Evolutionary conservation across 2,797 vertebrate genomes (phyloP).

Genomic region (Dryobates pubescens): DNA sequence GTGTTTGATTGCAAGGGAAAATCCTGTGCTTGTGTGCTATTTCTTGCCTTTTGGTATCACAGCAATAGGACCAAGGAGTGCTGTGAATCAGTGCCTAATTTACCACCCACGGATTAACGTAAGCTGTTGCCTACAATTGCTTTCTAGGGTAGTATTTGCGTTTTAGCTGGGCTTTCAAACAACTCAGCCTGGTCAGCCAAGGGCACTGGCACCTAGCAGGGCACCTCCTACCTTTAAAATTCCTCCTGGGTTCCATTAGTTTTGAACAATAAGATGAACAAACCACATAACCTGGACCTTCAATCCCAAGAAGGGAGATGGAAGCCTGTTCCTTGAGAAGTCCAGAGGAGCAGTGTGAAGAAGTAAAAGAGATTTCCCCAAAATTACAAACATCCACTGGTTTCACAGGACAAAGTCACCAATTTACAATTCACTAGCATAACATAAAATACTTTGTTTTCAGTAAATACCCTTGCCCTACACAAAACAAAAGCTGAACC

Average conservation of each 20-base stretch:
- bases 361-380: background rate
- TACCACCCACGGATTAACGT: background rate
- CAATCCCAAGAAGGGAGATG: background rate
- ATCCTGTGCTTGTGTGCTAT: background rate
- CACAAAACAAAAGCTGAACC: background rate
- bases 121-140: background rate
- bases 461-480: background rate
- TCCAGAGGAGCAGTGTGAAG: background rate
- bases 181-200: background rate
- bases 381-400: background rate
- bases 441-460: background rate
- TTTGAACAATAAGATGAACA: background rate
- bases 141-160: background rate
- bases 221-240: background rate
- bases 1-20: background rate
- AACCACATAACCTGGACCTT: background rate
- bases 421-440: background rate
- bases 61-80: background rate
- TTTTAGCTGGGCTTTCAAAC: background rate
- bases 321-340: background rate
- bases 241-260: background rate
- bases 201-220: background rate
- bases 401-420: background rate
- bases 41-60: background rate
- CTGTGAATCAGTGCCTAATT: conserved; percentile 19